Base-by-base conservation (phyloP, 2,113 vertebrate species). In the Dasyprocta punctata region DNA sequence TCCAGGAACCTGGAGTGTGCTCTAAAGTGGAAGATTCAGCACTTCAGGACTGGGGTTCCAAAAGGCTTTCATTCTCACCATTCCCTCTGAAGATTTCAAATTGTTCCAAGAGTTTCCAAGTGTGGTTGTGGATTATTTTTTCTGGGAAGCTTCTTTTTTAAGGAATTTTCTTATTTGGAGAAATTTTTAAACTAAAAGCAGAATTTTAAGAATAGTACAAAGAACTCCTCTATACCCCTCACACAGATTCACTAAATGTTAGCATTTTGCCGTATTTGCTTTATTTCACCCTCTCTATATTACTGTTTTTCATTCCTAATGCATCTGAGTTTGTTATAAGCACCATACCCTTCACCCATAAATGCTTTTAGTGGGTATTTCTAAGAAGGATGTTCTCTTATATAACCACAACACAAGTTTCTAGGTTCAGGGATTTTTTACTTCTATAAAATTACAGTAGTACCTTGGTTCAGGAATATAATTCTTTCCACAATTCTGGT, bases 161-260 rank as follows among this genome's bases (percentile, higher is more conserved):
- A 78, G 54, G 19, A 38, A 24, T 47, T 86, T 86, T 96, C 41
- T 67, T 41, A 86, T 84, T 91, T 73, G 7, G 41, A 86, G 95
- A 91, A 93, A 44, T 75, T 82, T 60, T 65, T 90, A 95, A 96
- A 60, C 88, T 56, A 95, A 95, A n/a, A 92, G 56, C 90, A 60
- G 26, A 81, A 75, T 88, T 89, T 38, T 92, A 96, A 90, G 88
- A 92, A 87, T 81, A 95, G 26, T n/a, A 92, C 75, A 89, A 86
- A 95, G 36, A 96, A 84, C 10, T 63, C 30, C 52, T 91, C 58
- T 65, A 77, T 89, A 65, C 13, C 24, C 41, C 33, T 96, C 63
- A 92, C 54, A 86, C 33, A 90, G 52, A 82, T 81, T 92, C 77
- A 80, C 44, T 85, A 87, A 96, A 89, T 71, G 44, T 95, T 92